Conservation (phyloP, 2,797 vertebrate genomes). For the Okamejei kenojei region DNA sequence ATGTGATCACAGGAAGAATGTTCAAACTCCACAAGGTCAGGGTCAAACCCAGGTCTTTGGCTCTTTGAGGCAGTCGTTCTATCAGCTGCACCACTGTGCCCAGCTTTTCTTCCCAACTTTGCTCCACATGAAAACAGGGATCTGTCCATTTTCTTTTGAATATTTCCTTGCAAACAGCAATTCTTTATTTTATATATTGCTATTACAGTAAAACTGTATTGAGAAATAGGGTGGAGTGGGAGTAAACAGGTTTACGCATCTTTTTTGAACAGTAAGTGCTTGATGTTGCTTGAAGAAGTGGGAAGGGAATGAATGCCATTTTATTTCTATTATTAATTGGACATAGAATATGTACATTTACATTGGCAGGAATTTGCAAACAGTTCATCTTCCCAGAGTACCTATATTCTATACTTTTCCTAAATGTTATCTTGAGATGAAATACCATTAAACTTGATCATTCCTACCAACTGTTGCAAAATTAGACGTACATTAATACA, state of each 20-base stretch:
- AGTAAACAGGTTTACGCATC: not conserved
- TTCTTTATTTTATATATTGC: not conserved
- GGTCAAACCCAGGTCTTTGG: too few species aligned
- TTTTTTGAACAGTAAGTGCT: not conserved
- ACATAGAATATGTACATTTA: not conserved
- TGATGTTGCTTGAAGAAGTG: not conserved
- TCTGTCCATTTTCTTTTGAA: not conserved
- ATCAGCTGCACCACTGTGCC: too few species aligned
- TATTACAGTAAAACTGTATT: not conserved
- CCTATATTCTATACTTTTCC: not conserved
- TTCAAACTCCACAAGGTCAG: too few species aligned
- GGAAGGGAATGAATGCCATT: not conserved
- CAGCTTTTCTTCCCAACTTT: not conserved
- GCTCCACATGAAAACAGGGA: not conserved
- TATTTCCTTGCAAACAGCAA: not conserved
- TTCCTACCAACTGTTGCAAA: not conserved
- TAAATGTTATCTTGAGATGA: not conserved
- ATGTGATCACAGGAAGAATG: too few species aligned
- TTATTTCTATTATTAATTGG: not conserved
- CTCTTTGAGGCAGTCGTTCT: too few species aligned
- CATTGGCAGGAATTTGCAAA: not conserved
- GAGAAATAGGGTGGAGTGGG: not conserved
- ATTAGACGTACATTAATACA: not conserved
- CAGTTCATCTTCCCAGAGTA: not conserved
- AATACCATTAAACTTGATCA: not conserved